Percentiles rank a stretch among this genome's conserved stretches.
Conservation (phyloP, 1,140 invertebrate genomes). For the Brachionus koreanus region DNA sequence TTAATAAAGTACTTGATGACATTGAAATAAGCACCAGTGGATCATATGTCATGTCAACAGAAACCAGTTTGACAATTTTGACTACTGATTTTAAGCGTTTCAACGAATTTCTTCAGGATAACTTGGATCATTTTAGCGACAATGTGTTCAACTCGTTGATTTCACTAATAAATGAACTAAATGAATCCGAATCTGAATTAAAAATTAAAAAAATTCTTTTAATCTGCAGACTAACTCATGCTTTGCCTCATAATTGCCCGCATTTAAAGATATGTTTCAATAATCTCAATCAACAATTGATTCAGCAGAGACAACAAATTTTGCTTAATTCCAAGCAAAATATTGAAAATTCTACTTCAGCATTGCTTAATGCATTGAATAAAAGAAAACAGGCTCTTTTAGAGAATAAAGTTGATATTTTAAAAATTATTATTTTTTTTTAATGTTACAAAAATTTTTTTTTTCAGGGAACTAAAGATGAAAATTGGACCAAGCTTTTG, state of each 20-base stretch:
- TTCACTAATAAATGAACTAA: background rate
- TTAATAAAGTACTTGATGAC: background rate
- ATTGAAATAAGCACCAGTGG: constrained; percentile 29
- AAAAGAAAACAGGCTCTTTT: background rate
- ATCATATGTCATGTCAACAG: background rate
- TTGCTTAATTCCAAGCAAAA: background rate
- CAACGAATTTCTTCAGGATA: constrained; percentile 11
- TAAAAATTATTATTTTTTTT: no score
- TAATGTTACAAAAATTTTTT: background rate
- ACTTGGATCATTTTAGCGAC: constrained; percentile 17
- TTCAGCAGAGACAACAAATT: constrained; percentile 14
- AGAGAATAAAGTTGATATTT: background rate
- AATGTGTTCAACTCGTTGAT: background rate
- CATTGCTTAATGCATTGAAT: background rate
- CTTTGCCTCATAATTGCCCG: constrained; percentile 24
- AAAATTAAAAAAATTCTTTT: constrained; percentile 9
- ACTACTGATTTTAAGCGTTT: constrained; percentile 23
- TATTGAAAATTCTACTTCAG: background rate
- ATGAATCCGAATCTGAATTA: background rate
- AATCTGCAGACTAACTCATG: constrained; percentile 20
- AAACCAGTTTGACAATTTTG: background rate
- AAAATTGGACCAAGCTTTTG: constrained; percentile 33
- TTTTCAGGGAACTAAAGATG: background rate
- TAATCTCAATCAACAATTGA: constrained; percentile 25
- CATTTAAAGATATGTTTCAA: constrained; percentile 38